Base-by-base conservation (phyloP, 2,797 vertebrate genomes). In the Heliangelus exortis region DNA sequence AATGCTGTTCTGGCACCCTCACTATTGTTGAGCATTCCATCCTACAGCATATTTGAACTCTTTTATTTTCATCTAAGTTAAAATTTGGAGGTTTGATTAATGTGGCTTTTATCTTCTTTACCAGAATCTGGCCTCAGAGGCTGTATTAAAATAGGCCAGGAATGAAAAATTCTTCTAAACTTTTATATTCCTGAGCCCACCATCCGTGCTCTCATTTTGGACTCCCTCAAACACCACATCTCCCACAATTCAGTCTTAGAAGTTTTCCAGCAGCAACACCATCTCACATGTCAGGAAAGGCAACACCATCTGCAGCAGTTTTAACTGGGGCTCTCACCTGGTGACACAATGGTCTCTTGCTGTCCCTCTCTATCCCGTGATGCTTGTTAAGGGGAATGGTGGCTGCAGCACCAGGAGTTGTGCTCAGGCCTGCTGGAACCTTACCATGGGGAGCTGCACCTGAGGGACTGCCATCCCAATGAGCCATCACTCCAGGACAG, bases 11-110 rank as follows among this genome's bases (percentile, higher is more conserved):
- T 93, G 62, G 62, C 58, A 84, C 72, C 68, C 47, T 92, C 59
- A 53, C 3, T 84, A 59, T 69, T 96, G 74, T 84, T 7, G 17
- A 77, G 34, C 23, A 51, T 79, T 50, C 47, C 51, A 87, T 78
- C 53, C 84, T 68, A 50, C 29, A 25, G 48, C 21, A 45, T 84
- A 36, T 45, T 88, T 74, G 66, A 84, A 67, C 47, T 11, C 14
- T 68, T 84, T 75, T 91, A 69, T 88, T 94, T 95, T 96, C n/a
- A 78, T 73, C 22, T 62, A 66, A 87, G 77, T 55, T 20, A 19
- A 88, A 91, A 86, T 82, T 82, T 59, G 59, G 62, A 53, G 31
- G 50, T 86, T 92, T 69, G 19, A 53, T 69, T 90, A 81, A 88
- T 74, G 45, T 81, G 9, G 8, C 58, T 58, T 87, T 84, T 90